Base-by-base conservation (phyloP, 2,113 vertebrate genomes). In the Tetrax tetrax region DNA sequence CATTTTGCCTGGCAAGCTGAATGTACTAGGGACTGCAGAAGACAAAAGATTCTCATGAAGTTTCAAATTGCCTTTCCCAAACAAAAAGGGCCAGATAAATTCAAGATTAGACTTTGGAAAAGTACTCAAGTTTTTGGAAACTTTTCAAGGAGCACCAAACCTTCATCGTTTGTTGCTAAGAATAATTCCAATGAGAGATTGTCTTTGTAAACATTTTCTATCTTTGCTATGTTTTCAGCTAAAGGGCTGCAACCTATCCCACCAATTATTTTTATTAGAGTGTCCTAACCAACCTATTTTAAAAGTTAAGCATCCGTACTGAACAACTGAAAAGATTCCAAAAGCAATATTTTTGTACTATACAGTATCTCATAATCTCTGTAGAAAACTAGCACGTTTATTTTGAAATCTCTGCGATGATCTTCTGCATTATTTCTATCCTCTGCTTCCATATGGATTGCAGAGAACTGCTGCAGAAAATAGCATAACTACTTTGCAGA, bases 381-480 rank as follows among this genome's bases (percentile, higher is more conserved):
- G 65, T 65, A 84, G 80, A 96, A 96, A 95, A 96, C 82, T 75
- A 76, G 77, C 2, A 9, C 69, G 57, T 94, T 94, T 91, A 87
- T 92, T 93, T 84, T 91, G 77, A 92, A 95, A 95, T 89, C n/a
- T 92, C 86, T 72, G 4, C 3, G 9, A 75, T 61, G 90, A 95
- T 91, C 69, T 90, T 92, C 70, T 91, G 61, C 65, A 82, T 84
- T 10, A 85, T 95, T 94, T 96, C 83, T 93, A 59, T 82, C 80
- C 41, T 79, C 69, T 91, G 25, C 37, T 92, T 93, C 64, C 41
- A 69, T 84, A 69, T 47, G 89, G 83, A 92, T 92, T 91, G 37
- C 68, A 92, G 68, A 92, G 71, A 90, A 88, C 11, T 63, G 75
- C 93, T 90, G 65, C 43, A 78, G 63, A 96, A 95, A 96, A 96